Evolutionary conservation across 2,113 vertebrate genomes (phyloP), one percentile per base, ranked within the genome.

Genomic region (Patagioenas fasciata): DNA sequence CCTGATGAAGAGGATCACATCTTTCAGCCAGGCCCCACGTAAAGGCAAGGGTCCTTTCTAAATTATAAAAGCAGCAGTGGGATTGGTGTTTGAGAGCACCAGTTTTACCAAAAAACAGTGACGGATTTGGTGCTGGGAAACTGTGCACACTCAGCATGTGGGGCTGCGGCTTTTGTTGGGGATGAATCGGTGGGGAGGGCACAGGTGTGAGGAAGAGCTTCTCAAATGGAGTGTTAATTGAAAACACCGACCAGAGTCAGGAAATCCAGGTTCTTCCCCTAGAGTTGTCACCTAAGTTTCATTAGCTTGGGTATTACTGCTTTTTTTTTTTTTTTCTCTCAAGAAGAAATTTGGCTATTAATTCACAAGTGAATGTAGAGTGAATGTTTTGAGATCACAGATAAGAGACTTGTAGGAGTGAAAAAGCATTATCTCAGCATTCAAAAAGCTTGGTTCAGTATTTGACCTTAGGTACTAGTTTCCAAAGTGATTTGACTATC

Each of bases 121-220:
- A 29, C 0, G 2, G 24, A 4, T 28, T 5, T 5, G 56, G 36
- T 4, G 36, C 44, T 3, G 61, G 61, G 40, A 44, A 34, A 14
- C 4, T 9, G 15, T 2, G 0, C 2, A 1, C 4, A 0, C 7
- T 1, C 3, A 20, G 6, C 2, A 1, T 2, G 3, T 0, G 44
- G 61, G 47, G 29, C 53, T 13, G 5, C 2, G 54, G 17, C 10
- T 12, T 20, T 26, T 24, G 44, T 47, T 1, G 29, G n/a, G 36
- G 42, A 26, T 15, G 29, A 64, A 13, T 2, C 5, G 40, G 2
- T 11, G 42, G 1, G 25, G 38, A 67, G 10, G n/a, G 10, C 32
- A 60, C 0, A 23, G 17, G 21, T 6, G 53, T 0, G 9, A 50
- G 12, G 13, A 6, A 3, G n/a, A 8, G 36, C 38, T 40, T 6